Evolutionary conservation across 2,888 invertebrate species (phyloP).

Genomic region (Pilophorus perplexus): DNA sequence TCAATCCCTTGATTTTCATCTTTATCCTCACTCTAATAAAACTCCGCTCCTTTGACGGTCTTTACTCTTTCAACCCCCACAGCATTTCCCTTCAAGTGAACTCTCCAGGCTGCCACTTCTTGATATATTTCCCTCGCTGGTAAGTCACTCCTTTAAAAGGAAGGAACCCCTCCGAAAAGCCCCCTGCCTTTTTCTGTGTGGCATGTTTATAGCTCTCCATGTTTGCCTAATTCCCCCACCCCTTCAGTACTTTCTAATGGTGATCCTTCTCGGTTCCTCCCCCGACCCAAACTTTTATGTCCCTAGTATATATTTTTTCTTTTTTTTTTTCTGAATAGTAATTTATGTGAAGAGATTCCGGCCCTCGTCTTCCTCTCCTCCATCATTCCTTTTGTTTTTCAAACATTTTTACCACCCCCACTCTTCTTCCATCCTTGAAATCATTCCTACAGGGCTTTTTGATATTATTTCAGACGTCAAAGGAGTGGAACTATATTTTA

Average conservation of each 20-base stretch:
- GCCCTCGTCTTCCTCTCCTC: slow-evolving; percentile 30
- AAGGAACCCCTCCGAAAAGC: slow-evolving; percentile 31
- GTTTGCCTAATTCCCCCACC: slow-evolving; percentile 37
- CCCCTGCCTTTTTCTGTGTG: slow-evolving; percentile 23
- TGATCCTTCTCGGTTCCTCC: slow-evolving; percentile 19
- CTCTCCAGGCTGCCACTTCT: slow-evolving; percentile 26
- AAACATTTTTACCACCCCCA: slow-evolving; percentile 2
- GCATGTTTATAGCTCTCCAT: slow-evolving; percentile 38
- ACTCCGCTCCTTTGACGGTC: slow-evolving; percentile 26
- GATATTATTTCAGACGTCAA: slow-evolving; percentile 29
- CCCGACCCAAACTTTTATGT: slow-evolving; percentile 29
- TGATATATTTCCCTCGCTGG: slow-evolving; percentile 34
- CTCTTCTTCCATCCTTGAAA: background rate
- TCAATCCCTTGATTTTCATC: background rate
- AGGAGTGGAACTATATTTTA: slow-evolving; percentile 17
- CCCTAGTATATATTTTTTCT: slow-evolving; percentile 31
- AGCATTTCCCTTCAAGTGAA: slow-evolving; percentile 23
- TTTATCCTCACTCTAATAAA: slow-evolving; percentile 14
- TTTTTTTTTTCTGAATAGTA: slow-evolving; percentile 31
- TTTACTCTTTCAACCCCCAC: slow-evolving; percentile 12
- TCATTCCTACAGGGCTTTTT: background rate
- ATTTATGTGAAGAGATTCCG: slow-evolving; percentile 42
- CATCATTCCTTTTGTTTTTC: slow-evolving; percentile 37
- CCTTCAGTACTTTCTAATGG: slow-evolving; percentile 23
- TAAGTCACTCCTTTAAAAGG: slow-evolving; percentile 28